Conservation (phyloP, 1,140 invertebrate genomes). For the Holcopasites calliopsidis region DNA sequence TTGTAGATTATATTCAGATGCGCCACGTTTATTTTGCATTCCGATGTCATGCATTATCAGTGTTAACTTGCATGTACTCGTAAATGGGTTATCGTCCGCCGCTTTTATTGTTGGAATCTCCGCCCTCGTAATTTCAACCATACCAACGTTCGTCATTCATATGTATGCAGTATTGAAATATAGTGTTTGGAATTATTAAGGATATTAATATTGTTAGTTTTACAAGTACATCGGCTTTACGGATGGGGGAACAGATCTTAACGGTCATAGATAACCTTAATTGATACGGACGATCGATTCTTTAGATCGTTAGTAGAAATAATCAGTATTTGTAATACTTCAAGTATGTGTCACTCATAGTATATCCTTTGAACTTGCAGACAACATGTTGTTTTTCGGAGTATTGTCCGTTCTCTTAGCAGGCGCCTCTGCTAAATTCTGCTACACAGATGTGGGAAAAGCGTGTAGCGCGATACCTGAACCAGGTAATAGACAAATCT, state of each 20-base stretch:
- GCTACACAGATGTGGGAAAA: constrained; percentile 82
- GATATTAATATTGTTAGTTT: background rate
- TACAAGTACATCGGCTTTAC: too few relatives aligned
- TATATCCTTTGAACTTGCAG: too few relatives aligned
- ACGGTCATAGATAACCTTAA: background rate
- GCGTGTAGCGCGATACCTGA: constrained; percentile 79
- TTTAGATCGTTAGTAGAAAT: background rate
- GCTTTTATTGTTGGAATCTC: background rate
- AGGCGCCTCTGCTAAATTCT: constrained; percentile 80
- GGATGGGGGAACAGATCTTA: background rate
- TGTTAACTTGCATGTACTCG: background rate
- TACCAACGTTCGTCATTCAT: too few relatives aligned
- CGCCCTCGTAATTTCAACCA: too few relatives aligned
- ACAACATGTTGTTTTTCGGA: constrained; percentile 81
- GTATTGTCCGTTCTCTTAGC: constrained; percentile 79
- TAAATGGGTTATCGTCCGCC: background rate
- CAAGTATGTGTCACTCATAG: background rate
- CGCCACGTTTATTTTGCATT: background rate
- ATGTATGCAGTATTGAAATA: background rate
- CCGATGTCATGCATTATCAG: background rate
- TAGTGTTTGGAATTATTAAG: background rate
- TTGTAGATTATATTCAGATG: background rate
- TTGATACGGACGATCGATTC: background rate
- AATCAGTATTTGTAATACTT: background rate
- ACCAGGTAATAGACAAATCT: constrained; percentile 65